Evolutionary conservation across 1,140 invertebrate species (phyloP), one percentile per base, ranked within the genome.

Genomic region (Aphelenchoides avenae): DNA sequence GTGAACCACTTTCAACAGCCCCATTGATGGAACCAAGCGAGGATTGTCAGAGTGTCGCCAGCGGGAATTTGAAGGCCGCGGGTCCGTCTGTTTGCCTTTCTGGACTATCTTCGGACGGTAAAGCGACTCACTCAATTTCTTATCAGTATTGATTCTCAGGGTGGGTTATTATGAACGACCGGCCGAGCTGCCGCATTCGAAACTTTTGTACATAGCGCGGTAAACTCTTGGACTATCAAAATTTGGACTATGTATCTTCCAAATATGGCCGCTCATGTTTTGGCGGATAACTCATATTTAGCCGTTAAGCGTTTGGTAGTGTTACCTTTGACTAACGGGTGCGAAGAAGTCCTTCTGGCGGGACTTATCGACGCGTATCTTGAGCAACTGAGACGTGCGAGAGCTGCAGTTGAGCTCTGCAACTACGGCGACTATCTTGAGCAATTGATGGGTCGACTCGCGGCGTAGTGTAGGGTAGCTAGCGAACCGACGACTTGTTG

Each of bases 401-500:
- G 15, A 56, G 24, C 26, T 47, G n/a, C n/a, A 18, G 39, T 26
- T 15, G 20, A 30, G 34, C 15, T 20, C 15, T 27, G 24, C 7
- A 30, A 55, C 7, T 6, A 34, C 26, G 33, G 42, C 13, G 34
- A 26, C 31, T 13, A 39, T 18, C 22, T 20, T 24, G 26, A 15
- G 9, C 24, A 24, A 42, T 18, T 6, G 18, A 22, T 46, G 5
- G 3, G 22, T 18, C 11, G 20, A 13, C 20, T 52, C 33, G 31
- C 53, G 18, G 15, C 20, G 57, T 26, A 15, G 18, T 51, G 22
- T 13, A 20, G 43, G 15, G 20, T 18, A 40, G 54, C 48, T 57
- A 64, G 27, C 61, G 59, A 67, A 66, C 52, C 13, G 63, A 47
- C n/a, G 61, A 64, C 51, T 64, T 64, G 52, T 64, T 55, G 26